phyloP scores from a whole-genome alignment of 1,140 invertebrate genomes.

The Amyelois transitella region DNA sequence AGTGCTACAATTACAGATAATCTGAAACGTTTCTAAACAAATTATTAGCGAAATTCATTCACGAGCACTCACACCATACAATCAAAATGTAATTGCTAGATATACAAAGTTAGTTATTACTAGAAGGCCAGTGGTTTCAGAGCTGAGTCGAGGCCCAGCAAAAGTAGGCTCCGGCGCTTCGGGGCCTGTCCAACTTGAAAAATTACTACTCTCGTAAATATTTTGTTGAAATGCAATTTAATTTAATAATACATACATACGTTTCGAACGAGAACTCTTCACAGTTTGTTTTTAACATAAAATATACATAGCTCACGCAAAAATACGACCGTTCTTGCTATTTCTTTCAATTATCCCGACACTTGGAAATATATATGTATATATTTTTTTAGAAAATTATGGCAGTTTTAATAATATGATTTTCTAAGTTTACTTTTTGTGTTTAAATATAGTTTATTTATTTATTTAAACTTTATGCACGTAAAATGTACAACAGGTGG shows the following conservation, averaged over 20 bases:
- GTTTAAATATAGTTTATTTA: too few relatives aligned
- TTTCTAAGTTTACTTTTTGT: too few relatives aligned
- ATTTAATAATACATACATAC: slow-evolving; percentile 46
- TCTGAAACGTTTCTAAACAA: neutral
- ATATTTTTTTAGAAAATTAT: neutral
- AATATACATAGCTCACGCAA: slow-evolving; percentile 7
- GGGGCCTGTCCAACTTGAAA: slow-evolving; percentile 43
- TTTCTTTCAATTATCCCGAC: neutral
- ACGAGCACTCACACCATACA: slow-evolving; percentile 3
- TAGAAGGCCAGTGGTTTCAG: slow-evolving; percentile 6
- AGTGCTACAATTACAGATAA: neutral
- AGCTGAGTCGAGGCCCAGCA: slow-evolving; percentile 2
- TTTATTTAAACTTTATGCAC: too few relatives aligned
- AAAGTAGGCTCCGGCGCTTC: slow-evolving; percentile 18
- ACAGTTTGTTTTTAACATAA: slow-evolving; percentile 17
- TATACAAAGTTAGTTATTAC: slow-evolving; percentile 18
- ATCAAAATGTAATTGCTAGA: slow-evolving; percentile 18
- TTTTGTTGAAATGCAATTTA: slow-evolving; percentile 51
- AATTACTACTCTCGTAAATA: slow-evolving; percentile 54
- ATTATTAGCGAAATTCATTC: neutral
- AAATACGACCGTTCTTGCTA: neutral
- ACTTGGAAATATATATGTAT: neutral
- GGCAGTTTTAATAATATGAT: too few relatives aligned
- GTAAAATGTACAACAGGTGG: too few relatives aligned
- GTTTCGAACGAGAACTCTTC: slow-evolving; percentile 20